These are phyloP conservation scores for Flexamia atlantica DNA, from an alignment of 2,888 invertebrate species.

Conservation along the genomic window DNA sequence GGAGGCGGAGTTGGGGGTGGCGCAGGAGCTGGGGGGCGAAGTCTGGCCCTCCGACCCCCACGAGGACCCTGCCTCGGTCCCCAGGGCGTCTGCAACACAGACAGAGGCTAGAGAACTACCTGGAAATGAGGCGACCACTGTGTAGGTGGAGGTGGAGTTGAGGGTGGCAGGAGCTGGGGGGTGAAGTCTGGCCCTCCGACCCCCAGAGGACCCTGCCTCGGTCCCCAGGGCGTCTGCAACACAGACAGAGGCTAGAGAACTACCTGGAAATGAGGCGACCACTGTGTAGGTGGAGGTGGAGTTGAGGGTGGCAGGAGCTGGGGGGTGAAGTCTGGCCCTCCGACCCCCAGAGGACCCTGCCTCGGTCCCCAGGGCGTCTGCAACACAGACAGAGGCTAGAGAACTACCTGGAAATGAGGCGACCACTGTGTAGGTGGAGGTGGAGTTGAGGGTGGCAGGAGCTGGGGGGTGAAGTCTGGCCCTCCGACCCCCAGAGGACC, in stretches of 20 bases:
- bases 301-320: conserved; percentile 81
- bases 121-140: no score
- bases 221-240: conserved; percentile 82
- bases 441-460: conserved; percentile 82
- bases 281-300: conserved; percentile 82
- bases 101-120: no score
- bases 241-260: neutral
- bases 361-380: conserved; percentile 83
- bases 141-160: conserved; percentile 81
- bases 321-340: conserved; percentile 79
- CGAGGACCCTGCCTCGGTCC: conserved; percentile 81
- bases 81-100: conserved; percentile 80
- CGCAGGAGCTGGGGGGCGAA: conserved; percentile 79
- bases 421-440: conserved; percentile 82
- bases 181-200: conserved; percentile 79
- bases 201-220: conserved; percentile 83
- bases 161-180: conserved; percentile 81
- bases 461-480: conserved; percentile 78
- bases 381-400: conserved; percentile 66
- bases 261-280: no score
- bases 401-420: no score
- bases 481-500: conserved; percentile 83
- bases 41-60: conserved; percentile 82
- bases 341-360: conserved; percentile 84
- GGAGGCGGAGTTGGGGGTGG: conserved; percentile 82